Conservation (phyloP, 2,888 invertebrate species). For the Cheilosia variabilis region DNA sequence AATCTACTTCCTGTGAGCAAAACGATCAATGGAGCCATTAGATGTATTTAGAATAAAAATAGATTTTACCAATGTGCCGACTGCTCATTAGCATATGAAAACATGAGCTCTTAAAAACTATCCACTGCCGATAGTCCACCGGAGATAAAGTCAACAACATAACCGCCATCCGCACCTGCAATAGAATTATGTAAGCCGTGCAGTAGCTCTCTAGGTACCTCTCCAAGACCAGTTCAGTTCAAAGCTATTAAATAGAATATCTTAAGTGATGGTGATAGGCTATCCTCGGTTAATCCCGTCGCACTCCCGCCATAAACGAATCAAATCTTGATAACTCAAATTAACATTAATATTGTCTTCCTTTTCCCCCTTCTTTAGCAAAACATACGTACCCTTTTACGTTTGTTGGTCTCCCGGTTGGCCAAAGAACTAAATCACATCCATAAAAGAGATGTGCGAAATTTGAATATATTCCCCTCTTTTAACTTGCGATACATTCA, state of each 20-base stretch:
- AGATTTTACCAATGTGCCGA: conserved; percentile 1
- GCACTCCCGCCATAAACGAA: conserved; percentile 6
- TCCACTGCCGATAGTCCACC: not conserved
- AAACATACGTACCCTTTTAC: not conserved
- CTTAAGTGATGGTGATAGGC: conserved; percentile 5
- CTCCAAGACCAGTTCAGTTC: not conserved
- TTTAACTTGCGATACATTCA: conserved; percentile 28
- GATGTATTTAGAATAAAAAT: conserved; percentile 3
- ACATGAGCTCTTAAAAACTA: conserved; percentile 14
- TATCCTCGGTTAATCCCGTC: conserved; percentile 8
- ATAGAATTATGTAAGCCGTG: conserved; percentile 25
- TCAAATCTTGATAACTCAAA: conserved; percentile 24
- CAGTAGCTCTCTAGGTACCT: not conserved
- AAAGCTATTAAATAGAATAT: conserved; percentile 9
- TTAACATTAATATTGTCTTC: conserved; percentile 33
- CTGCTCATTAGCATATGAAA: conserved; percentile 43
- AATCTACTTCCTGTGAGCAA: not conserved
- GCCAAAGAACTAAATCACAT: conserved; percentile 2
- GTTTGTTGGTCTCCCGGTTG: not conserved
- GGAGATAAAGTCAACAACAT: conserved; percentile 26
- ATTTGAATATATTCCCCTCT: conserved; percentile 43
- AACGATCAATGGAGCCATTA: conserved; percentile 4
- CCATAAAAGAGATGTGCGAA: not conserved
- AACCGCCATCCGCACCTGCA: conserved; percentile 28
- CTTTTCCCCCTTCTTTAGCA: not conserved